Evolutionary conservation across 1,140 invertebrate species (phyloP).

Genomic region (Mactra quadrangularis): DNA sequence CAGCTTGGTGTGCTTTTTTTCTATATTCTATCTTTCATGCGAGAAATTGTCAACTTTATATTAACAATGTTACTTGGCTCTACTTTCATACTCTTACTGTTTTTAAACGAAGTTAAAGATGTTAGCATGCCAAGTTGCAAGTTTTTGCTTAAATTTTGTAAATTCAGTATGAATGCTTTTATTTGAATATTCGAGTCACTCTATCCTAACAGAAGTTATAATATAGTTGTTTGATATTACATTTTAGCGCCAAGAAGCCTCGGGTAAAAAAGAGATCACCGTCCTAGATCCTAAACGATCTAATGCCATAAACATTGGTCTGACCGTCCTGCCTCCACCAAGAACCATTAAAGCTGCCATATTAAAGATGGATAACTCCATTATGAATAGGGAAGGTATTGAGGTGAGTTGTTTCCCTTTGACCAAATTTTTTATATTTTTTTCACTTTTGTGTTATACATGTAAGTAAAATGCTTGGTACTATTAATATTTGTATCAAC

Average conservation of each 20-base stretch:
- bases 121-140: too few relatives aligned
- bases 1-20: background rate
- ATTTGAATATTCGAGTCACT: background rate
- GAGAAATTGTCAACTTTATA: background rate
- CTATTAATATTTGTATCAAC: background rate
- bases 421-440: background rate
- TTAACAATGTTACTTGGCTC: background rate
- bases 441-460: background rate
- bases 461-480: background rate
- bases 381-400: constrained; percentile 99
- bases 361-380: constrained; percentile 99
- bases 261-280: constrained; percentile 97
- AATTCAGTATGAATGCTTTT: background rate
- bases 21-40: too few relatives aligned
- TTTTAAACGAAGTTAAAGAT: too few relatives aligned
- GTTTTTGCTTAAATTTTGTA: too few relatives aligned
- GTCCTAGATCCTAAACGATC: constrained; percentile 98
- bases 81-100: background rate
- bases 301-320: constrained; percentile 99
- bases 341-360: constrained; percentile 98
- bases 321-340: constrained; percentile 98
- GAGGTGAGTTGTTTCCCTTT: constrained; percentile 87
- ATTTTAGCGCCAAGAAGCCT: constrained; percentile 93
- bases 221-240: background rate
- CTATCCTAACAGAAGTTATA: background rate